Percentiles rank a stretch among this genome's conserved stretches.
Evolutionary conservation across 2,888 invertebrate species (phyloP).

Genomic region (Eristalis arbustorum): DNA sequence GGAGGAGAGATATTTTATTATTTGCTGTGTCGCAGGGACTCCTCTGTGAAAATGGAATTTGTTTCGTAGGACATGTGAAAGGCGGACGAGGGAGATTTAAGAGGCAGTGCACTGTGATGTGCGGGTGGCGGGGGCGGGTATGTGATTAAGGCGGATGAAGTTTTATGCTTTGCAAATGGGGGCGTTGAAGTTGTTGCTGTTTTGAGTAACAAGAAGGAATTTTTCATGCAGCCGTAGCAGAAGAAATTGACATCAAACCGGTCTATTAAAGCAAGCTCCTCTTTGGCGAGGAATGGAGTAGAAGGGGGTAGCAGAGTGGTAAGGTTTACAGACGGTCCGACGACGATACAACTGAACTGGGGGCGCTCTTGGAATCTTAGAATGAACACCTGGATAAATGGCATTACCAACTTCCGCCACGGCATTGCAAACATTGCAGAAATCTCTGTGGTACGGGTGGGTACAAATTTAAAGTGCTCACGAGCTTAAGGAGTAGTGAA

Average conservation of each 20-base stretch:
- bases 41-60: conserved; percentile 33
- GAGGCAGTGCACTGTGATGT: conserved; percentile 2
- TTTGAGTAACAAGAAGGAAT: neutral
- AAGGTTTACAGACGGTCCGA: no score
- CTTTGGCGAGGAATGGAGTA: neutral
- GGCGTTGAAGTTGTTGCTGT: neutral
- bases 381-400: no score
- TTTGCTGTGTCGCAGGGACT: conserved; percentile 34
- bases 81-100: conserved; percentile 15
- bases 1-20: conserved; percentile 46
- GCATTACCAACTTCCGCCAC: no score
- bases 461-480: no score
- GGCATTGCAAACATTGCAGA: no score
- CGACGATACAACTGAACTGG: no score
- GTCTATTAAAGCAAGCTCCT: neutral
- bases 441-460: no score
- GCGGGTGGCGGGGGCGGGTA: neutral
- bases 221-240: neutral
- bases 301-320: no score
- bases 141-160: conserved; percentile 47
- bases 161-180: conserved; percentile 18
- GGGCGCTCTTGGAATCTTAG: no score
- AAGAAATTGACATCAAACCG: neutral
- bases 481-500: no score
- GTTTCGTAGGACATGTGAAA: conserved; percentile 23